Conservation (phyloP, 2,888 invertebrate genomes). For the Listrodromus nycthemerus region DNA sequence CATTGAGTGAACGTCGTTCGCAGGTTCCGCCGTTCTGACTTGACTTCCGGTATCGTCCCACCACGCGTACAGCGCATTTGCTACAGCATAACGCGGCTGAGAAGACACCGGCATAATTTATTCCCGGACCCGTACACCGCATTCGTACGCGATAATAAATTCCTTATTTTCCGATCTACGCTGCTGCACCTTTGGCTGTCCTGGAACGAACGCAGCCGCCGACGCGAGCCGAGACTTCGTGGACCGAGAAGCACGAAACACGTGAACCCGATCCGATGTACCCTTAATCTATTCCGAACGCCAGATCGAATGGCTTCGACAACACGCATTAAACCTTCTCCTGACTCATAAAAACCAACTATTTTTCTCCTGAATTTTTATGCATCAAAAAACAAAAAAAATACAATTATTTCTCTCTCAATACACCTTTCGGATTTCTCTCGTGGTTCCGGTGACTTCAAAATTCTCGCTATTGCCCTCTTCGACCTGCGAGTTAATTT, state of each 20-base stretch:
- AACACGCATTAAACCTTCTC: not conserved
- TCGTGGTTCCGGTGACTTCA: too few species aligned
- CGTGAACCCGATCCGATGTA: conserved; percentile 66
- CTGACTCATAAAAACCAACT: too few species aligned
- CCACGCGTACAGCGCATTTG: conserved; percentile 64
- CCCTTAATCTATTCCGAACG: conserved; percentile 49
- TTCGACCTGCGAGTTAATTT: too few species aligned
- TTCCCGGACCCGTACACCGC: conserved; percentile 79
- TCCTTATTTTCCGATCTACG: conserved; percentile 45
- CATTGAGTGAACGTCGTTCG: conserved; percentile 84
- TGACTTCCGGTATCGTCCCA: conserved; percentile 82
- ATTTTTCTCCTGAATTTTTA: too few species aligned
- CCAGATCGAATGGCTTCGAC: not conserved
- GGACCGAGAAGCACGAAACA: conserved; percentile 65
- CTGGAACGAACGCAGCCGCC: conserved; percentile 34
- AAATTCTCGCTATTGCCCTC: too few species aligned
- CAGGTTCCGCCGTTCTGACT: conserved; percentile 82
- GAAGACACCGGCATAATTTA: conserved; percentile 79
- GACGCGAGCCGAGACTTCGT: conserved; percentile 44
- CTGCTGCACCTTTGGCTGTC: conserved; percentile 3
- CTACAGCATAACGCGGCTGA: conserved; percentile 49
- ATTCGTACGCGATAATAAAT: conserved; percentile 52
- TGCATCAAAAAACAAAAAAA: too few species aligned
- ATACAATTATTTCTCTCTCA: too few species aligned
- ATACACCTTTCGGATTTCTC: too few species aligned